Evolutionary conservation across 2,888 invertebrate genomes (phyloP).

Genomic region (Barypeithes pellucidus): DNA sequence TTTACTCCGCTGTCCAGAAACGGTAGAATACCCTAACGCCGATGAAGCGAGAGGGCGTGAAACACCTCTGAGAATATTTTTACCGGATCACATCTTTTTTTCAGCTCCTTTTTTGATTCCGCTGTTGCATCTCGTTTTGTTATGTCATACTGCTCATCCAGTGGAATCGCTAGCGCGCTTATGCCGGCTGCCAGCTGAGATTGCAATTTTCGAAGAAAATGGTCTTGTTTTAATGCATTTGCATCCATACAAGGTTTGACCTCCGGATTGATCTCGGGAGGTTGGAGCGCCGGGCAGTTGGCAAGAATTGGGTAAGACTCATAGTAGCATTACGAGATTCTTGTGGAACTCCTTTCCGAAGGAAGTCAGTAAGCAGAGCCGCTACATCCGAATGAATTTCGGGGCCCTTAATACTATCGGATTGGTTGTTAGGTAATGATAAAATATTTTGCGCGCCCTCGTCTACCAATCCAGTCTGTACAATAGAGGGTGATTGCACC

Average conservation of each 20-base stretch:
- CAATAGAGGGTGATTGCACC: neutral
- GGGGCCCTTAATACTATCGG: conserved; percentile 32
- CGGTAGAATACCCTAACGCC: conserved; percentile 35
- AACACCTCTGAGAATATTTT: conserved; percentile 32
- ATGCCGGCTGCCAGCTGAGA: conserved; percentile 39
- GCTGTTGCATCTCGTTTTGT: conserved; percentile 34
- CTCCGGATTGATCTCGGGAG: conserved; percentile 42
- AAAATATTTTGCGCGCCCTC: conserved; percentile 26
- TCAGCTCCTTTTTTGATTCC: conserved; percentile 28
- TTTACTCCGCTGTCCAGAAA: conserved; percentile 39
- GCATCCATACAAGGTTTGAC: conserved; percentile 39
- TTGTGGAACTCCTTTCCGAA: conserved; percentile 40
- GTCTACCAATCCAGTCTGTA: neutral
- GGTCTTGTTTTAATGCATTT: conserved; percentile 10
- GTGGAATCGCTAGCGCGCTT: conserved; percentile 36
- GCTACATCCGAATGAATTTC: conserved; percentile 40
- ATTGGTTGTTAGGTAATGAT: conserved; percentile 22
- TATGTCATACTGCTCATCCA: conserved; percentile 42
- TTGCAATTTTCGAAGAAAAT: conserved; percentile 37
- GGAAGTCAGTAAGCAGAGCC: conserved; percentile 6
- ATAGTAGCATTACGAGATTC: conserved; percentile 34
- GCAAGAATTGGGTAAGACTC: conserved; percentile 37
- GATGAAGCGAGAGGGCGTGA: conserved; percentile 33
- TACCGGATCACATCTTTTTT: conserved; percentile 14
- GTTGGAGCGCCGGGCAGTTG: conserved; percentile 42